Evolutionary conservation across 2,113 vertebrate genomes (phyloP).

Genomic region (Mesitornis unicolor): DNA sequence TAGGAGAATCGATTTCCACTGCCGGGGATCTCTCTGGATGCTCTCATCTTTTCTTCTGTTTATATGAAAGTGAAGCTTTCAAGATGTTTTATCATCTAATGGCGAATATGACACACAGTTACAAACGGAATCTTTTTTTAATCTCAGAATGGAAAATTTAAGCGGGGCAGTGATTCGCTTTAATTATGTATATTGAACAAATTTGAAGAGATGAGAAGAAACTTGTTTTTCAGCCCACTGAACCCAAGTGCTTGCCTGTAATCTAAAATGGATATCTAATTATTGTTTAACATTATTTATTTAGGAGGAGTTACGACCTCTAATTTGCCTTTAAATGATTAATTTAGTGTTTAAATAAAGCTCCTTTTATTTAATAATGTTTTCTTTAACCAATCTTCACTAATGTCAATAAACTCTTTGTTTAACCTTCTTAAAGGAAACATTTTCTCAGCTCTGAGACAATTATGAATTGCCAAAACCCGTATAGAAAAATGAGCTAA

Average conservation of each 20-base stretch:
- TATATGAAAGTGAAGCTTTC: slow-evolving; percentile 59
- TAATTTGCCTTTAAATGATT: slow-evolving; percentile 90
- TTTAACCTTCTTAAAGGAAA: slow-evolving; percentile 87
- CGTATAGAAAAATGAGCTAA: slow-evolving; percentile 70
- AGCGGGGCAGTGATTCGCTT: slow-evolving; percentile 33
- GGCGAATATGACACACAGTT: slow-evolving; percentile 28
- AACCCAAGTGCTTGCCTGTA: slow-evolving; percentile 59
- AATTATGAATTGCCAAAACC: slow-evolving; percentile 77
- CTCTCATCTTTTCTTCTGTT: slow-evolving; percentile 58
- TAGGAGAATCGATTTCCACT: slow-evolving; percentile 34
- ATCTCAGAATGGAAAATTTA: slow-evolving; percentile 53
- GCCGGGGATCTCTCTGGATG: slow-evolving; percentile 15
- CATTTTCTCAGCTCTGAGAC: slow-evolving; percentile 74
- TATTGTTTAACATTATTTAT: slow-evolving; percentile 80
- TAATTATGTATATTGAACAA: slow-evolving; percentile 50
- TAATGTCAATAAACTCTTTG: slow-evolving; percentile 88
- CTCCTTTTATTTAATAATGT: slow-evolving; percentile 87
- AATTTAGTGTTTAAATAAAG: slow-evolving; percentile 89
- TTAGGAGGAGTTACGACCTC: slow-evolving; percentile 78
- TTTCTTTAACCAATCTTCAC: slow-evolving; percentile 85
- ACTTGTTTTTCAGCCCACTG: slow-evolving; percentile 52
- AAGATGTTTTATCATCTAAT: slow-evolving; percentile 54
- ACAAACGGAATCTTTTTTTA: slow-evolving; percentile 43
- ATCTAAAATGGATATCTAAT: slow-evolving; percentile 79
- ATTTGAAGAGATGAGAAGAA: slow-evolving; percentile 56